A percentile compares a stretch with the other conserved stretches of the same genome.
phyloP scores from a whole-genome alignment of 1,140 invertebrate genomes.

The Drosophila athabasca region DNA sequence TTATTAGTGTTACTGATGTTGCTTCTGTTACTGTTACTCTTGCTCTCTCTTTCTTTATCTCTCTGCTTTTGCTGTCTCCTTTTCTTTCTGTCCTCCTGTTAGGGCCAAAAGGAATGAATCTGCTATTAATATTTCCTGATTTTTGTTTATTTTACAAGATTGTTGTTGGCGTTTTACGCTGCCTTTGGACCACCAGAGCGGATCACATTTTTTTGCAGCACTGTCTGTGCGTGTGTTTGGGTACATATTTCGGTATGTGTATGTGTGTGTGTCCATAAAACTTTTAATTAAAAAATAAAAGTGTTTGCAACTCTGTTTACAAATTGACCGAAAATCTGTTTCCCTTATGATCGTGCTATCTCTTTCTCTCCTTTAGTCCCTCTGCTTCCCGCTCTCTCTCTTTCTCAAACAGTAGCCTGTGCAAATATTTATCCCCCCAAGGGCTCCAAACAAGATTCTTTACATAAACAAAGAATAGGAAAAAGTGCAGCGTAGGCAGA shows the following conservation, averaged over 20 bases:
- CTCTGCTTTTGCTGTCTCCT: constrained; percentile 13
- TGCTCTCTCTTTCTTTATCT: constrained; percentile 1
- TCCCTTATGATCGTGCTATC: constrained; percentile 10
- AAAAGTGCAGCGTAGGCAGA: constrained; percentile 32
- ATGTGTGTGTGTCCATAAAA: constrained; percentile 40
- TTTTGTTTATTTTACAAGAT: constrained; percentile 64
- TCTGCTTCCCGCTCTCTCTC: not conserved
- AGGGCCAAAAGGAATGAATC: constrained; percentile 34
- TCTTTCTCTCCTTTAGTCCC: not conserved
- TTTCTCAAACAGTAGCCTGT: constrained; percentile 59
- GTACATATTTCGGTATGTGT: constrained; percentile 48
- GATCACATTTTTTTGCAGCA: too few relatives aligned
- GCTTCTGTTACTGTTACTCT: constrained; percentile 5
- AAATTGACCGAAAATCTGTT: constrained; percentile 25
- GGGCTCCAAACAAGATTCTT: not conserved
- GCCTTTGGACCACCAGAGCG: constrained; percentile 53
- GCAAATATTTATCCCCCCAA: constrained; percentile 60
- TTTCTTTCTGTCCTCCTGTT: too few relatives aligned
- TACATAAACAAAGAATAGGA: constrained; percentile 46
- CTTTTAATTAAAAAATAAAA: constrained; percentile 70
- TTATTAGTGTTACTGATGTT: constrained; percentile 45
- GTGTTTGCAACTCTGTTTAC: constrained; percentile 53
- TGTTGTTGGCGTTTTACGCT: constrained; percentile 19
- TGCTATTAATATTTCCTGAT: constrained; percentile 59
- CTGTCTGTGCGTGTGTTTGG: constrained; percentile 2